Percentiles rank a stretch among this genome's conserved stretches.
phyloP scores from a whole-genome alignment of 2,797 vertebrate genomes.

The Takifugu ocellatus region DNA sequence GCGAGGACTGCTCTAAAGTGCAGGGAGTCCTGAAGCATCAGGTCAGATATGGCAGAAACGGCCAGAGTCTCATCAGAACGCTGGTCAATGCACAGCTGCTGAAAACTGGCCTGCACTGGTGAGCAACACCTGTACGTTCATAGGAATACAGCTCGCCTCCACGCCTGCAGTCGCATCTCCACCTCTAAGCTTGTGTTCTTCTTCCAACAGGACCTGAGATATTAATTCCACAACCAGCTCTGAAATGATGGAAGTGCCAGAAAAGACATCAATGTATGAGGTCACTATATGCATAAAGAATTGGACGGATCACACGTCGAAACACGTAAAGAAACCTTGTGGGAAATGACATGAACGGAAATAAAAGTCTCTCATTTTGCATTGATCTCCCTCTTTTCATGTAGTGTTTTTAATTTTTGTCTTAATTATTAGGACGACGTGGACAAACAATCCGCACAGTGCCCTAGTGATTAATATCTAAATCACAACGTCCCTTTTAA shows the following conservation, averaged over 20 bases:
- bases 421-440: too few species aligned
- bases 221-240: conserved; percentile 42
- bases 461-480: too few species aligned
- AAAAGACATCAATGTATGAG: conserved; percentile 21
- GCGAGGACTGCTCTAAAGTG: conserved; percentile 33
- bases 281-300: too few species aligned
- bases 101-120: conserved; percentile 32
- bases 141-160: neutral
- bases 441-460: too few species aligned
- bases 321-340: neutral
- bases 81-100: conserved; percentile 25
- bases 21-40: conserved; percentile 21
- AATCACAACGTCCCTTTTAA: too few species aligned
- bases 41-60: conserved; percentile 51
- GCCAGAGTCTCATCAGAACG: conserved; percentile 37
- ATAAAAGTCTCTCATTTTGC: conserved; percentile 20
- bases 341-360: conserved; percentile 14
- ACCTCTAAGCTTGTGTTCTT: conserved; percentile 10
- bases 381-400: neutral
- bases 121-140: conserved; percentile 16
- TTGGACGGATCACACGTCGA: too few species aligned
- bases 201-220: conserved; percentile 51
- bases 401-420: neutral
- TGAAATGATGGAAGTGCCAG: conserved; percentile 40
- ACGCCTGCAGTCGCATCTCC: too few species aligned